Base-by-base conservation (phyloP, 1,140 invertebrate species). In the Euglossa dilemma region DNA sequence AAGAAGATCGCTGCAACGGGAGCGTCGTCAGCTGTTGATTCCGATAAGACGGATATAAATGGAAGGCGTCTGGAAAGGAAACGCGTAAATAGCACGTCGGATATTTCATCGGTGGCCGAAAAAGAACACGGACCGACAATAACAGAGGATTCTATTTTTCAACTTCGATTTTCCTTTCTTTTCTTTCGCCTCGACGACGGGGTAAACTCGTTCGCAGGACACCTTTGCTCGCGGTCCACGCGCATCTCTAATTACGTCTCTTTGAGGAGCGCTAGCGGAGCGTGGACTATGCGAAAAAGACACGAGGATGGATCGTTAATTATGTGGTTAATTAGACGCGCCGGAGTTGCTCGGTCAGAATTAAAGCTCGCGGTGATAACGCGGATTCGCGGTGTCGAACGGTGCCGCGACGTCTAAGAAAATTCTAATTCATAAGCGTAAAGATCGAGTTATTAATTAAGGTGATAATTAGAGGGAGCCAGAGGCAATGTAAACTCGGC, bases 401-500 rank as follows among this genome's bases (percentile, higher is more conserved):
- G 3, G 63, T 18, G 50, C 28, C 52, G 71, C 47, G 6, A 14
- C 1, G 56, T 16, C 45, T 76, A 67, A 76, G 72, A 67, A 66
- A 76, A 70, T 83, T 61, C 47, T 54, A 47, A 61, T 61, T 67
- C 74, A 20, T 57, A 75, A 14, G 61, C 61, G 43, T 66, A 25
- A 77, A 56, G 54, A 69, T 78, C 66, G 54, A 18, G 47, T 83
- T 83, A 83, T 83, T 83, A 83, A 83, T 83, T 63, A 63, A 54
- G 20, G 59, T 63, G 25, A 83, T 83, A 83, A 83, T 77, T 52
- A 70, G 52, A 14, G 52, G 56, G 25, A 12, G 36, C 9, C 16
- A 23, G 45, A 54, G 67, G 67, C 23, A n/a, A n/a, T 36, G 45
- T 75, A 81, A 75, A 81, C n/a, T n/a, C 20, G 9, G 28, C 12